Percentiles rank a stretch among this genome's conserved stretches.
phyloP scores from a whole-genome alignment of 2,888 invertebrate genomes.

The Machimus rusticus region DNA sequence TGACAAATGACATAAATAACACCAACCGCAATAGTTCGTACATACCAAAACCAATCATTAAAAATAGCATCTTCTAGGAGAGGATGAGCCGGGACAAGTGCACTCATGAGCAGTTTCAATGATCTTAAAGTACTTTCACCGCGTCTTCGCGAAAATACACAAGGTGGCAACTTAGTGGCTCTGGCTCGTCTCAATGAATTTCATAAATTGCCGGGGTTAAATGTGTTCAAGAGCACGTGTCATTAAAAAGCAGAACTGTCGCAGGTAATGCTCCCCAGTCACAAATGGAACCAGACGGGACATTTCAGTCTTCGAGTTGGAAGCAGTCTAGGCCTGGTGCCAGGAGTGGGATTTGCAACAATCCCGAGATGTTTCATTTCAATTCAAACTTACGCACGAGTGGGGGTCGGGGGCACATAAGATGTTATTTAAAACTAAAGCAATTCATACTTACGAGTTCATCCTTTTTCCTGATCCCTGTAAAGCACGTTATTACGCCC shows the following conservation, averaged over 20 bases:
- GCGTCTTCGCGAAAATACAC: background rate
- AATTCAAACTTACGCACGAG: background rate
- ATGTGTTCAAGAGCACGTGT: background rate
- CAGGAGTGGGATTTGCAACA: background rate
- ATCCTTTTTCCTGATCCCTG: conserved; percentile 88
- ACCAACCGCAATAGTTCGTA: background rate
- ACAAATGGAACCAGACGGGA: background rate
- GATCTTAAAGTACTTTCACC: background rate
- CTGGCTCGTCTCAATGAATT: background rate
- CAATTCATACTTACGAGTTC: conserved; percentile 73
- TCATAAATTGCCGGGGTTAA: background rate
- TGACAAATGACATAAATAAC: background rate
- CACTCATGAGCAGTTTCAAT: background rate
- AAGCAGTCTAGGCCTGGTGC: background rate
- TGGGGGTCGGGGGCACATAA: background rate
- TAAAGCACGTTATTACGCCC: conserved; percentile 88
- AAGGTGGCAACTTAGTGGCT: background rate
- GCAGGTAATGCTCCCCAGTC: background rate
- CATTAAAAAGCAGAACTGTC: background rate
- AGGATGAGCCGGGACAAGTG: background rate
- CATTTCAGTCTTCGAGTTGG: background rate
- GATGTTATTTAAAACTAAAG: background rate
- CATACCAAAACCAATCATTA: background rate
- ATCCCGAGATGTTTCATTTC: background rate
- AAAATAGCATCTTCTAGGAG: background rate